Evolutionary conservation across 2,888 invertebrate species (phyloP).

Genomic region (Gymnocheta viridis): DNA sequence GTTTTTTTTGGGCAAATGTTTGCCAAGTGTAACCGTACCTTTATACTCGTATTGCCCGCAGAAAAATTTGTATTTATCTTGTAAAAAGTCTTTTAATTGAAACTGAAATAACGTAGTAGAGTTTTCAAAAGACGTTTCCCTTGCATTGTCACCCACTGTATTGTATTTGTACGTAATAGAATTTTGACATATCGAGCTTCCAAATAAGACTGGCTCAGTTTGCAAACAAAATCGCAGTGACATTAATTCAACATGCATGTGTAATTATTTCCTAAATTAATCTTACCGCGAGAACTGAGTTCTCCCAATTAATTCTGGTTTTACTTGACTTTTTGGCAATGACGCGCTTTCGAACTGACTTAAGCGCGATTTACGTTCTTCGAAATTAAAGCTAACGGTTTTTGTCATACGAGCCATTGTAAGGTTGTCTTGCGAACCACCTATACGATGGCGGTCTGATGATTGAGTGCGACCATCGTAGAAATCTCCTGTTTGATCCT

Average conservation of each 20-base stretch:
- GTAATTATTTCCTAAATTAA: conserved; percentile 35
- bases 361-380: conserved; percentile 80
- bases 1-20: too few species aligned
- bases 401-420: conserved; percentile 79
- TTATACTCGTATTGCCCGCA: too few species aligned
- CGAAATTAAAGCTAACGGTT: conserved; percentile 82
- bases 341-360: conserved; percentile 76
- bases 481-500: conserved; percentile 75
- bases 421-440: conserved; percentile 78
- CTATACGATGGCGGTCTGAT: conserved; percentile 78
- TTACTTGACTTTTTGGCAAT: conserved; percentile 75
- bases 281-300: conserved; percentile 81
- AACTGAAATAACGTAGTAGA: too few species aligned
- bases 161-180: too few species aligned
- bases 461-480: conserved; percentile 80
- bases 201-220: too few species aligned
- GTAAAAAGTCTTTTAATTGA: too few species aligned
- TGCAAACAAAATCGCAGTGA: too few species aligned
- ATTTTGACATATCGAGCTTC: too few species aligned
- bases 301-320: conserved; percentile 78
- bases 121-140: too few species aligned
- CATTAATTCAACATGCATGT: not conserved
- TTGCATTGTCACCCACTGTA: too few species aligned
- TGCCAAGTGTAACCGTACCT: too few species aligned
- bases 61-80: too few species aligned